Conservation (phyloP, 2,113 vertebrate genomes). For the Gadus chalcogrammus region DNA sequence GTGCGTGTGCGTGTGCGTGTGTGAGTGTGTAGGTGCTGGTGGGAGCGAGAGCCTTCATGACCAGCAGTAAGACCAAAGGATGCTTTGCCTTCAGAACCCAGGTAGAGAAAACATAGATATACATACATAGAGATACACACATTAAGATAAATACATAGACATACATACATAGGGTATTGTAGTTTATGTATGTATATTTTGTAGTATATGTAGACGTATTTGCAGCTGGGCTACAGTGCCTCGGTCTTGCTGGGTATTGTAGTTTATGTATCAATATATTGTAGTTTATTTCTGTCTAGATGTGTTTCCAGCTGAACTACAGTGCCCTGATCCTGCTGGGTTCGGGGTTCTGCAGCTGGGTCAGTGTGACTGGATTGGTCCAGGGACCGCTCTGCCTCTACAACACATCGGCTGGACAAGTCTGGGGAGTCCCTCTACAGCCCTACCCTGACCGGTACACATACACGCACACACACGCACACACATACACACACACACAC, state of each 20-base stretch:
- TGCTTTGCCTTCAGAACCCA: constrained; percentile 65
- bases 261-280: no score
- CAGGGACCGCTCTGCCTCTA: constrained; percentile 69
- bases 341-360: constrained; percentile 49
- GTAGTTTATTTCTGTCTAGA: constrained; percentile 42
- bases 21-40: constrained; percentile 57
- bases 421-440: constrained; percentile 64
- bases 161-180: no score
- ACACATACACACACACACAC: no score
- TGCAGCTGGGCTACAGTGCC: constrained; percentile 48
- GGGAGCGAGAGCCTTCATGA: constrained; percentile 49
- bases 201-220: constrained; percentile 51
- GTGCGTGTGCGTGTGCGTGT: background rate
- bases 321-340: constrained; percentile 47
- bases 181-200: no score
- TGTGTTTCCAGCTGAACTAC: constrained; percentile 56
- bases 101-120: constrained; percentile 38
- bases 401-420: constrained; percentile 43
- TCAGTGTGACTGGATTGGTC: constrained; percentile 53
- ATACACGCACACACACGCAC: no score
- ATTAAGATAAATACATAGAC: no score
- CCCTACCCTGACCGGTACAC: constrained; percentile 37
- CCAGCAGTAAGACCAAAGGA: constrained; percentile 48
- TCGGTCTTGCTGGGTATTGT: constrained; percentile 38
- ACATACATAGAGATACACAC: no score